Base-by-base conservation (phyloP, 2,113 vertebrate species). In the Ia io region DNA sequence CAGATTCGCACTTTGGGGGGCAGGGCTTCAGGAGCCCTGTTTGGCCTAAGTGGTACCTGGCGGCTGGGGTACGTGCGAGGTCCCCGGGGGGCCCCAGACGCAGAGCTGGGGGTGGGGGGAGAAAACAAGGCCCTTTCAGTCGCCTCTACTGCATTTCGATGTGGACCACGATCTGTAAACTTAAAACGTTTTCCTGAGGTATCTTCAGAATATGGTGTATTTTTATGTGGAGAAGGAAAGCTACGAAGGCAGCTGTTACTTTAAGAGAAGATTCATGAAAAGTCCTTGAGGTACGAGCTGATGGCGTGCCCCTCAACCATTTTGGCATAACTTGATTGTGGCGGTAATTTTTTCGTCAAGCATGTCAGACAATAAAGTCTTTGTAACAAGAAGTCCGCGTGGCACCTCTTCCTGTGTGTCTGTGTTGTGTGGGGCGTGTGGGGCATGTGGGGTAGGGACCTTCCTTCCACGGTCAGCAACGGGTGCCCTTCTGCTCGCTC, bases 341-440 rank as follows among this genome's bases (percentile, higher is more conserved):
- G 98, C 98, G 98, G 98, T 98, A 98, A 97, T 97, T 98, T 98
- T 96, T 98, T 97, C 96, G 98, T 98, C 98, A 97, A 98, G 98
- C 98, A 98, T 98, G 98, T 98, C 98, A 97, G 98, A 98, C 73
- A 86, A 98, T 98, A 98, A 98, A 98, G 97, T 98, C 97, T 98
- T 97, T 95, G 97, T 98, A 98, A 98, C 97, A 94, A 28, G 30
- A n/a, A 28, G 44, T 84, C 51, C 0, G 0, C 2, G 0, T 0
- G 10, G 44, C 0, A 23, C 32, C 23, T 89, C 69, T 76, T 78
- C 40, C 40, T 78, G 40, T 8, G 61, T 7, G 10, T 1, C 20
- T 76, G 40, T 17, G 51, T 40, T 2, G n/a, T 14, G 49, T 16
- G 49, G 13, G 47, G 47, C 4, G 2, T 2, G 67, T 7, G 35